A percentile compares a stretch with the other conserved stretches of the same genome.
Conservation (phyloP, 2,797 vertebrate species). For the Hemibagrus guttatus region DNA sequence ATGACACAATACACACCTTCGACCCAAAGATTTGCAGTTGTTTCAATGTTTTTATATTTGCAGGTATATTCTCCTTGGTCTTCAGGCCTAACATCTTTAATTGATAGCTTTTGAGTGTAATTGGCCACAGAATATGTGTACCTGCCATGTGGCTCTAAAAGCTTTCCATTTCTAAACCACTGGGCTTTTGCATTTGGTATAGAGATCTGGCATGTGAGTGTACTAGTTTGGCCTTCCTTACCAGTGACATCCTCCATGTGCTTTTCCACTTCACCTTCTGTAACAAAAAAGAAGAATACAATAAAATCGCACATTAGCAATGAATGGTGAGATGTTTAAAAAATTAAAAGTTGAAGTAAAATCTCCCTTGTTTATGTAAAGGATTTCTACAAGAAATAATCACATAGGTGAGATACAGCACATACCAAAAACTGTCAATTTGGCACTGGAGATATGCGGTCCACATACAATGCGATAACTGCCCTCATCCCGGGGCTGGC, state of each 20-base stretch:
- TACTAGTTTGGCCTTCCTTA: slow-evolving; percentile 91
- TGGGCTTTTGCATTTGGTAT: slow-evolving; percentile 89
- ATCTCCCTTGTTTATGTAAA: too few relatives aligned
- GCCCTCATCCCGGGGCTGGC: slow-evolving; percentile 87
- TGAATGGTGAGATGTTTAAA: not conserved
- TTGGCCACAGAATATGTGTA: slow-evolving; percentile 86
- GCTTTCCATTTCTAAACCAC: slow-evolving; percentile 91
- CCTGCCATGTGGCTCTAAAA: slow-evolving; percentile 85
- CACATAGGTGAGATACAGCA: slow-evolving; percentile 38
- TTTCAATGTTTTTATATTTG: slow-evolving; percentile 86
- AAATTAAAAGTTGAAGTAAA: too few relatives aligned
- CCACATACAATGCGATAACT: slow-evolving; percentile 97
- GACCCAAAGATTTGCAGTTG: slow-evolving; percentile 87
- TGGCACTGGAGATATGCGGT: slow-evolving; percentile 95
- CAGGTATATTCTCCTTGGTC: slow-evolving; percentile 91
- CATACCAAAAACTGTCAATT: slow-evolving; percentile 90
- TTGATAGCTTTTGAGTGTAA: slow-evolving; percentile 91
- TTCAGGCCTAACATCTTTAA: slow-evolving; percentile 87
- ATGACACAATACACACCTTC: slow-evolving; percentile 88
- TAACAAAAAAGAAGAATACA: slow-evolving; percentile 55
- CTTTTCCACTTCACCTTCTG: slow-evolving; percentile 89
- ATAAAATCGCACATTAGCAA: not conserved
- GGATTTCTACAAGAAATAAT: not conserved
- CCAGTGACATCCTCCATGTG: slow-evolving; percentile 88
- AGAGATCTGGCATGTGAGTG: slow-evolving; percentile 92